Base-by-base conservation (phyloP, 2,113 vertebrate genomes). In the Neotoma lepida region DNA sequence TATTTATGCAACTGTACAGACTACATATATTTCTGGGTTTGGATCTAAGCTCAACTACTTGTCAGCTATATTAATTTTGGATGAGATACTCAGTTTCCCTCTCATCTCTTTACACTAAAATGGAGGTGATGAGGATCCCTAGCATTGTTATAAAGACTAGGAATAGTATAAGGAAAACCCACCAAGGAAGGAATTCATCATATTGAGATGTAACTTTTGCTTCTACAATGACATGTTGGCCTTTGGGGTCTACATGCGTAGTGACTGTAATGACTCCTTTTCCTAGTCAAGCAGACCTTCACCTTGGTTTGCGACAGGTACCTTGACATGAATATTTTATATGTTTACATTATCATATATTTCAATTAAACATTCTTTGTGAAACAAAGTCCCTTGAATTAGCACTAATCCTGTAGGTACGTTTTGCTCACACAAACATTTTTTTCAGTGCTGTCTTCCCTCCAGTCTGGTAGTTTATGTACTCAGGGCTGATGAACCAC, bases 311-410 rank as follows among this genome's bases (percentile, higher is more conserved):
- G 51, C 82, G 81, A 77, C 39, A 54, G 49, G 14, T 51, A 80
- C 70, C 44, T 26, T 80, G 24, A 71, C 68, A 39, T 22, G n/a
- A 12, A 68, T 54, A 74, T 56, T 87, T 87, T 30, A 70, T 76
- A 9, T 28, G 35, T 41, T 88, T 88, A 6, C 10, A 49, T 82
- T 82, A 30, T 89, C 76, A 63, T 82, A 24, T 76, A 61, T 61
- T 93, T 93, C 85, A 51, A 44, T 78, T 93, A 73, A 56, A 63
- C 44, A 80, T 71, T 88, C 1, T 93, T 92, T 96, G 71, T 82
- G 41, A 54, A 88, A 88, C 70, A 7, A 93, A 95, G 68, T 56
- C 15, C 33, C 44, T 70, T 85, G 39, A 58, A 63, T 46, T 93
- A 54, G 90, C 87, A 20, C 15, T 81, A 56, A 64, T 5, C 2